Conservation (phyloP, 2,797 vertebrate species). For the Lagocephalus sceleratus region DNA sequence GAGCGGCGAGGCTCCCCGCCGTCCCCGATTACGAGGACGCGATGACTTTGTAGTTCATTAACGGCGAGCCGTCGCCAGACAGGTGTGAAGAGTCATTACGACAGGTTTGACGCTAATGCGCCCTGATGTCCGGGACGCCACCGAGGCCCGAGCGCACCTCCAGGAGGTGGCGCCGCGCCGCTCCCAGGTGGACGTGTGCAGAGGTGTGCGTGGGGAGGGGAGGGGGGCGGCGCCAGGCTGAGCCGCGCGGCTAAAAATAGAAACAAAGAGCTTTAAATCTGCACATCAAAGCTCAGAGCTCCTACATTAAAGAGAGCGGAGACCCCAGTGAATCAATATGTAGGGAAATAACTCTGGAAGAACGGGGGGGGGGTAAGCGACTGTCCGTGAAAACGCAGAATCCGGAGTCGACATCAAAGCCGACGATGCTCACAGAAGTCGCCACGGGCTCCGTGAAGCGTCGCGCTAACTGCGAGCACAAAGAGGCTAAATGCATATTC, state of each 20-base stretch:
- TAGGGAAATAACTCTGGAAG: too few relatives aligned
- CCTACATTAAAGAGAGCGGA: slow-evolving; percentile 16
- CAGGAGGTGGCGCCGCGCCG: slow-evolving; percentile 4
- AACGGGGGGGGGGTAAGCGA: too few relatives aligned
- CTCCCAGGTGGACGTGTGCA: not conserved
- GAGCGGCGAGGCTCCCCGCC: slow-evolving; percentile 30
- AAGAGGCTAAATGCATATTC: too few relatives aligned
- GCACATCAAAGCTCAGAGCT: slow-evolving; percentile 45
- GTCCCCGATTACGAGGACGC: slow-evolving; percentile 25
- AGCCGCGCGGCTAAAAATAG: slow-evolving; percentile 42
- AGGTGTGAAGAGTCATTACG: slow-evolving; percentile 53
- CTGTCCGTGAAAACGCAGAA: too few relatives aligned
- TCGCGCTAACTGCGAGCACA: too few relatives aligned
- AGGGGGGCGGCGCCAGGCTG: not conserved
- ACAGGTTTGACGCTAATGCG: slow-evolving; percentile 28
- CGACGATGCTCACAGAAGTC: too few relatives aligned
- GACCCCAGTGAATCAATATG: too few relatives aligned
- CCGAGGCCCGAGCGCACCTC: slow-evolving; percentile 1
- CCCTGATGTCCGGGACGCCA: slow-evolving; percentile 29
- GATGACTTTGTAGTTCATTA: slow-evolving; percentile 51
- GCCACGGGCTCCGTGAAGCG: too few relatives aligned
- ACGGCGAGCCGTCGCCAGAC: slow-evolving; percentile 22
- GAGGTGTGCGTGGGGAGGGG: not conserved
- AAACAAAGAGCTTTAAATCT: slow-evolving; percentile 40
- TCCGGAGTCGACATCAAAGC: too few relatives aligned